Conservation (phyloP, 1,140 invertebrate species). For the Spodoptera frugiperda region DNA sequence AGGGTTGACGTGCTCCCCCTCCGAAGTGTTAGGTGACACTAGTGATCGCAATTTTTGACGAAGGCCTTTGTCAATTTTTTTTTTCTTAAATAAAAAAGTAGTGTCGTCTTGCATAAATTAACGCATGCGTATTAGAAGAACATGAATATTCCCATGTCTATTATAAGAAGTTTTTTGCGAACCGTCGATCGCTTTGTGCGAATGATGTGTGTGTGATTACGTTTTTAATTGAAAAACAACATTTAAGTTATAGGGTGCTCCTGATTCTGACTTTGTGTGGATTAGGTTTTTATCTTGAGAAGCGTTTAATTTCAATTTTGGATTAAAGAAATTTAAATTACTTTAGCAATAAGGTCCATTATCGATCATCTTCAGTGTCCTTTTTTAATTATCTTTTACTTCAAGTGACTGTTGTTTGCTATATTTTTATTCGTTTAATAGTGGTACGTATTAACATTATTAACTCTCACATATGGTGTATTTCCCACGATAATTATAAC, state of each 20-base stretch:
- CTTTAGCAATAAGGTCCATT: constrained; percentile 6
- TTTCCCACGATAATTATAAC: too few relatives aligned
- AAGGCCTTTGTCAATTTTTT: constrained; percentile 75
- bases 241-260: constrained; percentile 14
- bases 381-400: too few relatives aligned
- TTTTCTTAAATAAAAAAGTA: constrained; percentile 57
- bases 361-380: neutral
- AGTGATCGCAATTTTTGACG: constrained; percentile 81
- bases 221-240: constrained; percentile 54
- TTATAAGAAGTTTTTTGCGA: constrained; percentile 58
- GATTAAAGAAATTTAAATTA: constrained; percentile 1
- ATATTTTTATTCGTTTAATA: too few relatives aligned
- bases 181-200: constrained; percentile 35
- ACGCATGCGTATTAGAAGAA: constrained; percentile 65
- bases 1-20: constrained; percentile 74
- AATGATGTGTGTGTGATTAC: constrained; percentile 39
- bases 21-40: constrained; percentile 80
- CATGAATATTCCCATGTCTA: constrained; percentile 84
- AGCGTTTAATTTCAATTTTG: constrained; percentile 10
- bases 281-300: constrained; percentile 26
- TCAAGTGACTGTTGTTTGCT: too few relatives aligned
- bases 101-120: constrained; percentile 85
- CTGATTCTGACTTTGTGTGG: constrained; percentile 4
- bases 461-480: too few relatives aligned
- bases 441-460: neutral